A percentile compares a stretch with the other conserved stretches of the same genome.
Evolutionary conservation across 2,888 invertebrate genomes (phyloP).

Genomic region (Eupithecia subumbrata): DNA sequence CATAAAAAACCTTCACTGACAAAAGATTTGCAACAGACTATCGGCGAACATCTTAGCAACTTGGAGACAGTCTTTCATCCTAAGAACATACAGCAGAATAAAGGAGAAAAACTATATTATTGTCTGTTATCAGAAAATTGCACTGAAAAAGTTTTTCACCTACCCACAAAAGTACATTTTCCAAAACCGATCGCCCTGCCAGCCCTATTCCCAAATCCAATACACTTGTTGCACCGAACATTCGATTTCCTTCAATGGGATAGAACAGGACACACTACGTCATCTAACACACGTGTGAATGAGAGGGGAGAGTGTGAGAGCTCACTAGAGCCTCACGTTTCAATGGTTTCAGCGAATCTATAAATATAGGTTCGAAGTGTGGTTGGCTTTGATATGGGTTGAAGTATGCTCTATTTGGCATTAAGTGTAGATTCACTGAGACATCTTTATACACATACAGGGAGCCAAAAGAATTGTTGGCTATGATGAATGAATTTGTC

Average conservation of each 20-base stretch:
- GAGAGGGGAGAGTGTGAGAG: constrained; percentile 66
- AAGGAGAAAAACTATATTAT: no score
- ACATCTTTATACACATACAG: background rate
- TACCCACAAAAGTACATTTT: background rate
- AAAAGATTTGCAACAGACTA: no score
- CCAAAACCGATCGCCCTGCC: constrained; percentile 68
- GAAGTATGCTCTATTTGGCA: constrained; percentile 61
- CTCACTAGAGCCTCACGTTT: constrained; percentile 77
- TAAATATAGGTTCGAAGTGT: constrained; percentile 78
- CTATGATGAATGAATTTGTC: no score
- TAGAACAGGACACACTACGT: constrained; percentile 56
- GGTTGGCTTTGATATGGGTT: constrained; percentile 48
- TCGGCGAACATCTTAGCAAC: no score
- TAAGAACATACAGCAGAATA: no score
- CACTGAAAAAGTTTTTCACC: constrained; percentile 13
- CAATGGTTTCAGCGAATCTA: constrained; percentile 77
- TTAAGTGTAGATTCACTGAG: background rate
- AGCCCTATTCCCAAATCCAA: constrained; percentile 77
- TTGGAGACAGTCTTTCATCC: no score
- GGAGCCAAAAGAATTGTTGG: no score
- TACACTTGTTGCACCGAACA: constrained; percentile 82
- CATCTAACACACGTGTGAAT: constrained; percentile 43
- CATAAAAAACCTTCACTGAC: no score
- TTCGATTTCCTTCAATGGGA: constrained; percentile 83
- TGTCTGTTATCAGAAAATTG: background rate